Base-by-base conservation (phyloP, 2,113 vertebrate species). In the Ptyas mucosa region DNA sequence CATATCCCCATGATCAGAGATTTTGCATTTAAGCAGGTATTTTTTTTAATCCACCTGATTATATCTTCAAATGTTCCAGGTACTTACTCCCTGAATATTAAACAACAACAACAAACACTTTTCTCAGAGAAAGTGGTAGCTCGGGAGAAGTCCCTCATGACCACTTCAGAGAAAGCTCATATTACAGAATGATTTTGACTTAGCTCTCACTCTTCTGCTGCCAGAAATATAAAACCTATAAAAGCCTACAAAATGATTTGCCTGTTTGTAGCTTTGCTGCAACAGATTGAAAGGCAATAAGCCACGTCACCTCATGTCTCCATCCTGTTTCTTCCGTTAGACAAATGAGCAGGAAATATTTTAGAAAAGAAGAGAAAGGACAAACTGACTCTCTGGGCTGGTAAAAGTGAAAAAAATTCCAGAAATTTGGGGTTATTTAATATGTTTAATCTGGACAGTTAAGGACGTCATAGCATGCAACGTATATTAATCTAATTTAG, bases 241-340 rank as follows among this genome's bases (percentile, higher is more conserved):
- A 26, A 26, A 26, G 57, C 24, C 57, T 52, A 21, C 34, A 75
- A 52, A n/a, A 75, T 0, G 8, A 8, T 20, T n/a, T 18, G 58
- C 20, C 21, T 46, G 8, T 64, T 75, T 46, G 58, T 21, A 52
- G 49, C 14, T 51, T 49, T 10, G 6, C 8, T 15, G 12, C 2
- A 52, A n/a, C 18, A 34, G 24, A 29, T 9, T 0, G 3, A 49
- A 51, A 10, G 43, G n/a, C 49, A 43, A 55, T 29, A 23, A 61
- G 11, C 39, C 21, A 81, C 53, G 11, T 75, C n/a, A 53, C 9
- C 49, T 24, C 2, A 29, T 39, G 4, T 91, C 52, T 43, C 87
- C 2, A 81, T 75, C 26, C 10, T 39, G 69, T 0, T 34, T 1
- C 23, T 39, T 24, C 53, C 15, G 15, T 58, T 34, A 18, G 26